These are phyloP conservation scores for Perccottus glenii DNA, from an alignment of 2,113 vertebrate species.

Conservation along the genomic window DNA sequence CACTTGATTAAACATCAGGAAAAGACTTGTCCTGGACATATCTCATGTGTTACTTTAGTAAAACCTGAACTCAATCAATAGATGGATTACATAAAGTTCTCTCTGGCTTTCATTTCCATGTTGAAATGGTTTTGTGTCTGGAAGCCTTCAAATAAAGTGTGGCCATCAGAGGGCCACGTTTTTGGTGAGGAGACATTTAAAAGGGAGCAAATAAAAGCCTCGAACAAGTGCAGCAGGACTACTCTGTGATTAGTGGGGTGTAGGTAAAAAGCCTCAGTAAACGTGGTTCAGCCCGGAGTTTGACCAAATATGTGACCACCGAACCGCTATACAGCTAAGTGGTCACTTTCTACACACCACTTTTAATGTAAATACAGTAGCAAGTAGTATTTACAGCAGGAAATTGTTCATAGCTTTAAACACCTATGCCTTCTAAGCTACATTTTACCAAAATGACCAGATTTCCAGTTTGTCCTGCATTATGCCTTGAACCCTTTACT, in stretches of 20 bases:
- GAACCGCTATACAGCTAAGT: constrained; percentile 33
- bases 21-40: constrained; percentile 1
- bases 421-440: no score
- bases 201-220: constrained; percentile 4
- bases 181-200: constrained; percentile 28
- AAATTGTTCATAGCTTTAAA: no score
- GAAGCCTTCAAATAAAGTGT: constrained; percentile 13
- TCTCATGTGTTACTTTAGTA: no score
- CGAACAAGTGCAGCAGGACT: constrained; percentile 24
- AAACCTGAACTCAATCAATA: constrained; percentile 6
- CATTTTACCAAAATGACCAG: no score
- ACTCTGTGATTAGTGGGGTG: constrained; percentile 37
- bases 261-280: constrained; percentile 53
- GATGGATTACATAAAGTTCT: not conserved
- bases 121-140: constrained; percentile 1
- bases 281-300: constrained; percentile 46
- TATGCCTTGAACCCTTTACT: constrained; percentile 22
- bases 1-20: not conserved
- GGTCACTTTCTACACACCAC: constrained; percentile 24
- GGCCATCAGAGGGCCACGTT: constrained; percentile 16
- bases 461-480: not conserved
- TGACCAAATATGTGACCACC: constrained; percentile 50
- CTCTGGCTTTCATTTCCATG: constrained; percentile 11
- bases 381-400: not conserved
- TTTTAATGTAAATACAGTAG: constrained; percentile 32